Evolutionary conservation across 2,797 vertebrate species (phyloP), one percentile per base, ranked within the genome.

Genomic region (Petrocephalus sullivani): DNA sequence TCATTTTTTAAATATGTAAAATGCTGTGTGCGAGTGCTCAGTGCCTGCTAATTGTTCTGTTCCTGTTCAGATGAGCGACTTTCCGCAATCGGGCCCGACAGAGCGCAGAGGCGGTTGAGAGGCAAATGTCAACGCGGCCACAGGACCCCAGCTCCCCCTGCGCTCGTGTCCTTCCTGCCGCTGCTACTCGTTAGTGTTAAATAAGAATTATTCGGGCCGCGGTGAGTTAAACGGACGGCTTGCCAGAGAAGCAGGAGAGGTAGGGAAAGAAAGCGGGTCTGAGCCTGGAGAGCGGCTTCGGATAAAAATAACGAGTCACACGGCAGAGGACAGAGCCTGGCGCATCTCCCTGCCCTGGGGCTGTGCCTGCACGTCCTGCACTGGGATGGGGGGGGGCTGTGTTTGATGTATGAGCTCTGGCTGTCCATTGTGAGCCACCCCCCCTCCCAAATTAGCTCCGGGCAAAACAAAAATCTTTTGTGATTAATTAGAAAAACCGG

Each of bases 401-500:
- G 95, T 96, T 96, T 97, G 96, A 97, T 97, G 95, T 95, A 96
- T 96, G 95, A 95, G 95, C 94, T 95, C 92, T 95, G 95, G 95
- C 95, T 96, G 95, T 94, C 95, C 94, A 95, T 96, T 95, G 94
- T 96, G 94, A 96, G 95, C 96, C 95, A 96, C 95, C 94, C 94
- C 94, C 56, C 95, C 93, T 94, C 94, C 54, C 87, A 21, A 96
- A 95, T 88, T 94, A 94, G 96, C 96, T 96, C 94, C 93, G 93
- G 96, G 96, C 96, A 92, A 97, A 96, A 97, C 95, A 96, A 96
- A 92, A 96, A 96, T 96, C 95, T 96, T 97, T 96, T 96, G 96
- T 97, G 96, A 97, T 97, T 97, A 97, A 97, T 97, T 97, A 96
- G 95, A 95, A 97, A 96, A 97, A 97, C 94, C 93, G 95, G 96